phyloP scores from a whole-genome alignment of 92 coral and sea anemone species.

The Palythoa heliodiscus region DNA sequence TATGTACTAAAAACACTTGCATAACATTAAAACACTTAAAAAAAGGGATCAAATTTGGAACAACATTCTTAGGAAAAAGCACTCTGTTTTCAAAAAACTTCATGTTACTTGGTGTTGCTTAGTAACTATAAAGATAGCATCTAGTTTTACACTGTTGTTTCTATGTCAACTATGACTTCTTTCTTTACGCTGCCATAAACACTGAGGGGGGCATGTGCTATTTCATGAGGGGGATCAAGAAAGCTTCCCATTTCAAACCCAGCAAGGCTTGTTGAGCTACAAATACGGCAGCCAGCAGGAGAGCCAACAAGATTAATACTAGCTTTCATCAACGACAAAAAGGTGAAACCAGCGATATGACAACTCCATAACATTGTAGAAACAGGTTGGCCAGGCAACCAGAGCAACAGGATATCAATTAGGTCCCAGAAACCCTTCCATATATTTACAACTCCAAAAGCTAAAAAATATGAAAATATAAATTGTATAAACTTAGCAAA shows the following conservation, averaged over 20 bases:
- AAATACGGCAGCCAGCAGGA: slow-evolving; percentile 61
- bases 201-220: not conserved
- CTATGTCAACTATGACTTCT: not conserved
- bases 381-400: slow-evolving; percentile 1
- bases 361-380: slow-evolving; percentile 9
- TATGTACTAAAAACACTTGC: too few species aligned
- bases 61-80: too few species aligned
- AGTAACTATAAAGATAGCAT: too few species aligned
- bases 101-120: too few species aligned
- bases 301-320: slow-evolving; percentile 47
- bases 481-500: slow-evolving; percentile 38
- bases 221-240: slow-evolving; percentile 14
- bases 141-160: not conserved
- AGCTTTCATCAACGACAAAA: slow-evolving; percentile 37
- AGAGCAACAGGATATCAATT: slow-evolving; percentile 38
- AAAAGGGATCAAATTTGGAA: too few species aligned
- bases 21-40: too few species aligned
- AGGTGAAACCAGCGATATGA: slow-evolving; percentile 43
- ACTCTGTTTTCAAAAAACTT: too few species aligned
- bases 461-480: slow-evolving; percentile 61
- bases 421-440: slow-evolving; percentile 74
- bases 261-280: slow-evolving; percentile 29
- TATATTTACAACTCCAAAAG: slow-evolving; percentile 43
- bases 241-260: slow-evolving; percentile 66
- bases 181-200: not conserved